A percentile compares a stretch with the other conserved stretches of the same genome.
phyloP scores from a whole-genome alignment of 2,888 invertebrate genomes.

The Proisotoma minuta region DNA sequence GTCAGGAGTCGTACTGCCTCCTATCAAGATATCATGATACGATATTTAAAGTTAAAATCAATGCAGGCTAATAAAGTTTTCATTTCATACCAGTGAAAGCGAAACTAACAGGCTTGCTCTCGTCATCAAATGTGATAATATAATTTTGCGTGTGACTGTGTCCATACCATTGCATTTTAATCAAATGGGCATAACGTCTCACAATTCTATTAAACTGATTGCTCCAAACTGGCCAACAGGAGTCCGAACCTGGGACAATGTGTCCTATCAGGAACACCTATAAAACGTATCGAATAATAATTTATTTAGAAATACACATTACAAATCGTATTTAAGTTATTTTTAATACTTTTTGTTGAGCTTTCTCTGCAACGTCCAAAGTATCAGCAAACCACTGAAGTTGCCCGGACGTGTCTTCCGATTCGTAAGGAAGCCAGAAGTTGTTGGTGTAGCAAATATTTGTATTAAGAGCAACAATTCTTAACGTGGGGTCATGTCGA shows the following conservation, averaged over 20 bases:
- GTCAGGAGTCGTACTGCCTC: constrained; percentile 59
- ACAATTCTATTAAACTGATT: constrained; percentile 33
- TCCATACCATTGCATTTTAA: constrained; percentile 66
- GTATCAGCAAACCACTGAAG: constrained; percentile 74
- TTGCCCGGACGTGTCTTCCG: constrained; percentile 61
- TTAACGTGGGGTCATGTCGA: constrained; percentile 58
- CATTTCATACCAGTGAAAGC: no score
- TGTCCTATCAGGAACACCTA: constrained; percentile 78
- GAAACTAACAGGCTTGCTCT: constrained; percentile 55
- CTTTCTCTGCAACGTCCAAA: constrained; percentile 66
- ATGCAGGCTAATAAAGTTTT: no score
- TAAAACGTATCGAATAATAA: no score
- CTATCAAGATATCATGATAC: no score
- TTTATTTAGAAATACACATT: no score
- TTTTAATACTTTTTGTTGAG: no score
- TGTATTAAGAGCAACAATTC: constrained; percentile 73
- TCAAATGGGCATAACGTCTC: constrained; percentile 38
- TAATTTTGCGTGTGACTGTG: constrained; percentile 74
- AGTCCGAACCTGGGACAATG: constrained; percentile 66
- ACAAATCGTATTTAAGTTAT: no score
- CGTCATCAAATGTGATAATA: constrained; percentile 60
- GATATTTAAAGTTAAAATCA: no score
- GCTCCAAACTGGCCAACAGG: constrained; percentile 48
- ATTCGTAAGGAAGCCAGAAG: constrained; percentile 69
- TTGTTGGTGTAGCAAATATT: constrained; percentile 71